Evolutionary conservation across 2,113 vertebrate species (phyloP).

Genomic region (Macheiramphus alcinus): DNA sequence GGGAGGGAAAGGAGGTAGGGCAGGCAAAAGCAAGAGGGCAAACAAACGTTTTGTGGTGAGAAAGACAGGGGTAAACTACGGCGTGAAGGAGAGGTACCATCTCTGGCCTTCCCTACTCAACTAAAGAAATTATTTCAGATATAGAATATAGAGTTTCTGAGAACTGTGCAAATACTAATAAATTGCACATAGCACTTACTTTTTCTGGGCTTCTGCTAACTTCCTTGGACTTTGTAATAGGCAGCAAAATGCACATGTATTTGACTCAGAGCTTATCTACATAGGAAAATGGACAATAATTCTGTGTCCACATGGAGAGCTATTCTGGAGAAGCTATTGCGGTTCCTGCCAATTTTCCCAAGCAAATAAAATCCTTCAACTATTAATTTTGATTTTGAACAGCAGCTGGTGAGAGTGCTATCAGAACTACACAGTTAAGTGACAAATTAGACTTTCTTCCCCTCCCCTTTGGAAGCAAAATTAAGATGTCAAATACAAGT

Average conservation of each 20-base stretch:
- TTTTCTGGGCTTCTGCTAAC: neutral
- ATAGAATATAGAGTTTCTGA: neutral
- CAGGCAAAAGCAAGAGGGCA: neutral
- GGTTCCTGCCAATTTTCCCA: neutral
- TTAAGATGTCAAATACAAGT: neutral
- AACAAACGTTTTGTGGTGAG: neutral
- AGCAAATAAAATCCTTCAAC: neutral
- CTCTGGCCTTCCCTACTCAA: neutral
- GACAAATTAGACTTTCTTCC: neutral
- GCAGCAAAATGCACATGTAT: neutral
- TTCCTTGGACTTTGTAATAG: neutral
- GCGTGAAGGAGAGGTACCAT: neutral
- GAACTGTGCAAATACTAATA: neutral
- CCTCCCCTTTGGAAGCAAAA: neutral
- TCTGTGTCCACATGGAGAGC: neutral
- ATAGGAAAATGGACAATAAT: neutral
- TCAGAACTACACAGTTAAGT: neutral
- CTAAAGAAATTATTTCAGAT: neutral
- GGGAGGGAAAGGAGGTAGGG: neutral
- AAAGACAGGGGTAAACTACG: neutral
- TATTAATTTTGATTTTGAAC: conserved; percentile 20
- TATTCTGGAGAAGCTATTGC: neutral
- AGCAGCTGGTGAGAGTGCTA: neutral
- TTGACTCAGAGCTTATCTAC: neutral
- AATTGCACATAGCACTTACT: neutral